Evolutionary conservation across 1,140 invertebrate species (phyloP).

Genomic region (Trissolcus basalis): DNA sequence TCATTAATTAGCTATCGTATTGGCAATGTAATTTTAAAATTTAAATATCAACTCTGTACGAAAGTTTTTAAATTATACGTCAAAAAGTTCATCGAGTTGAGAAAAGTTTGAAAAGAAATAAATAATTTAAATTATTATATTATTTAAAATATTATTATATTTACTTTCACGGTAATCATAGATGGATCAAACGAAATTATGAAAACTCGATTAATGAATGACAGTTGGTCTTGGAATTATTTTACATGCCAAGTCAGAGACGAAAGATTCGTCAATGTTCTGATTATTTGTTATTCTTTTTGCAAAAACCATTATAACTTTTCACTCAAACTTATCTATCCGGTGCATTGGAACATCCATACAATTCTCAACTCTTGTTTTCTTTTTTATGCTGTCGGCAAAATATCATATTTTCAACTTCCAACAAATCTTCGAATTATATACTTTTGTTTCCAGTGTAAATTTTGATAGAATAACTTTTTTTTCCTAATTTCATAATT

Average conservation of each 20-base stretch:
- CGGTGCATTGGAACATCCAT: slow-evolving; percentile 30
- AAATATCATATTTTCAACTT: slow-evolving; percentile 54
- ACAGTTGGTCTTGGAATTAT: too few species aligned
- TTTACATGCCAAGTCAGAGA: too few species aligned
- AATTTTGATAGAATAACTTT: slow-evolving; percentile 30
- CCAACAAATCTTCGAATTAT: slow-evolving; percentile 24
- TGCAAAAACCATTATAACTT: slow-evolving; percentile 54
- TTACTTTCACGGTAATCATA: too few species aligned
- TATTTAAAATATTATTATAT: too few species aligned
- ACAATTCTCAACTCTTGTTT: slow-evolving; percentile 46
- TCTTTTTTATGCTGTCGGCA: slow-evolving; percentile 30
- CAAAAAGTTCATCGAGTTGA: too few species aligned
- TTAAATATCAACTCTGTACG: slow-evolving; percentile 26
- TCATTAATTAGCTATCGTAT: slow-evolving; percentile 26
- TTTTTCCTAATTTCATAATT: too few species aligned
- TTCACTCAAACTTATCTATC: slow-evolving; percentile 50
- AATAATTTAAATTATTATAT: too few species aligned
- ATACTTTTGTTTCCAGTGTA: slow-evolving; percentile 2
- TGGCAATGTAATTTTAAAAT: slow-evolving; percentile 28
- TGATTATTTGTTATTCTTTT: slow-evolving; percentile 54
- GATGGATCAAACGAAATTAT: too few species aligned
- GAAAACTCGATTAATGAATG: too few species aligned
- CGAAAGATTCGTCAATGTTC: slow-evolving; percentile 26
- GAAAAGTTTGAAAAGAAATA: too few species aligned
- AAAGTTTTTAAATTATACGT: slow-evolving; percentile 31